Base-by-base conservation (phyloP, 2,888 invertebrate genomes). In the Archaeoteleia sp. region DNA sequence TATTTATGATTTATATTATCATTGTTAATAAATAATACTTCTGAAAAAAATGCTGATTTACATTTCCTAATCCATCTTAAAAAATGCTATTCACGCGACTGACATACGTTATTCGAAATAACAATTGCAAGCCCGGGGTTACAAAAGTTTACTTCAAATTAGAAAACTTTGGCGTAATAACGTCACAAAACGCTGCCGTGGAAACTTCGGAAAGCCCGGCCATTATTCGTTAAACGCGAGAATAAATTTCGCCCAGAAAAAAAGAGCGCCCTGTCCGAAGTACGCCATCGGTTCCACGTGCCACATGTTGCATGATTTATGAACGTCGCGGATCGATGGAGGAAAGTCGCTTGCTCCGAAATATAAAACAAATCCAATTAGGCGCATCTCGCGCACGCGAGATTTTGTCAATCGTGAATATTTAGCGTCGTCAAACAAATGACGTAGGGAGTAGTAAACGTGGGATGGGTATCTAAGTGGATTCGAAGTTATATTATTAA, bases 401-500 rank as follows among this genome's bases (percentile, higher is more conserved):
- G 30, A 10, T 10, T 30, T n/a, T 2, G 9, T 10, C 30, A 10
- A 30, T n/a, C 10, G 10, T 37, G 17, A 17, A 48, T 32, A 25
- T 25, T 34, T 17, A 35, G 13, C 9, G 34, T 2, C 17, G 6
- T 1, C 5, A 17, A n/a, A 32, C 23, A 13, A 23, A 23, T 20
- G 45, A 20, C 10, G 20, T 12, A 20, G 8, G 30, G n/a, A 5
- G 13, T 27, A 30, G 20, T 13, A 51, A 12, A 12, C 12, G 25
- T 12, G 27, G 14, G 8, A 58, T 34, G 20, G 53, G 17, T 10
- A 39, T 30, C 8, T 34, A 42, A 55, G 45, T 55, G 37, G 46
- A 57, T 57, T 65, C 32, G 27, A 48, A 40, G 53, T 46, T 65
- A 46, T 65, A 65, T 65, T 58, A 60, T 60, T 67, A 67, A 60